Conservation (phyloP, 2,888 invertebrate genomes). For the Aspidiotus destructor region DNA sequence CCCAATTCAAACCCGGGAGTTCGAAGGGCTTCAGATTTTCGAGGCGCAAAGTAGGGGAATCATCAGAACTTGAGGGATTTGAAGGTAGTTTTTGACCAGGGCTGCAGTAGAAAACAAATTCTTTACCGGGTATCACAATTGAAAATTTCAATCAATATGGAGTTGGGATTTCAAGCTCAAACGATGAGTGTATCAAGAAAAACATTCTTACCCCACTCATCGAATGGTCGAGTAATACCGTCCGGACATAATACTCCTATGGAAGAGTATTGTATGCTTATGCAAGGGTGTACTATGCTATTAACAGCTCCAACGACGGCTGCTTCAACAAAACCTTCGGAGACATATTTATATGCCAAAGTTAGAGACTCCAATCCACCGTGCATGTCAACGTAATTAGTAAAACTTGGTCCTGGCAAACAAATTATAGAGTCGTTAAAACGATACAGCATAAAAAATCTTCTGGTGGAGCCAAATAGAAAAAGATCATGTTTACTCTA, state of each 20-base stretch:
- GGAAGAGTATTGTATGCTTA: slow-evolving; percentile 53
- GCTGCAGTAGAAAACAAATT: too few species aligned
- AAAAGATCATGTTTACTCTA: too few species aligned
- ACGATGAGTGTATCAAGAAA: too few species aligned
- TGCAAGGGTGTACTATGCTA: slow-evolving; percentile 50
- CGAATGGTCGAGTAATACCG: slow-evolving; percentile 18
- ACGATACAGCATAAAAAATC: background rate
- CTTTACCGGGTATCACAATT: too few species aligned
- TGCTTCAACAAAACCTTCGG: slow-evolving; percentile 44
- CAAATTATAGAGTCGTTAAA: background rate
- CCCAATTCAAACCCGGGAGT: too few species aligned
- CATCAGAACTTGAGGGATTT: too few species aligned
- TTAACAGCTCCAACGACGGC: slow-evolving; percentile 51
- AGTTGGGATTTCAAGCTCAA: too few species aligned
- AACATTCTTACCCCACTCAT: slow-evolving; percentile 27
- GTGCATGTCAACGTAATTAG: slow-evolving; percentile 57
- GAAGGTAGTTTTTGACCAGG: too few species aligned
- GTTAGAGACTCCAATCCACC: slow-evolving; percentile 53
- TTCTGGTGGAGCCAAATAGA: too few species aligned
- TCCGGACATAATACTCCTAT: slow-evolving; percentile 43
- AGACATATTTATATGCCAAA: slow-evolving; percentile 44
- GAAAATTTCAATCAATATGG: too few species aligned
- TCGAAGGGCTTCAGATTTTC: too few species aligned
- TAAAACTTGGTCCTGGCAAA: slow-evolving; percentile 47
- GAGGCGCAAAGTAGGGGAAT: too few species aligned